phyloP scores from a whole-genome alignment of 92 coral and sea anemone genomes.

The Bergia sp. region DNA sequence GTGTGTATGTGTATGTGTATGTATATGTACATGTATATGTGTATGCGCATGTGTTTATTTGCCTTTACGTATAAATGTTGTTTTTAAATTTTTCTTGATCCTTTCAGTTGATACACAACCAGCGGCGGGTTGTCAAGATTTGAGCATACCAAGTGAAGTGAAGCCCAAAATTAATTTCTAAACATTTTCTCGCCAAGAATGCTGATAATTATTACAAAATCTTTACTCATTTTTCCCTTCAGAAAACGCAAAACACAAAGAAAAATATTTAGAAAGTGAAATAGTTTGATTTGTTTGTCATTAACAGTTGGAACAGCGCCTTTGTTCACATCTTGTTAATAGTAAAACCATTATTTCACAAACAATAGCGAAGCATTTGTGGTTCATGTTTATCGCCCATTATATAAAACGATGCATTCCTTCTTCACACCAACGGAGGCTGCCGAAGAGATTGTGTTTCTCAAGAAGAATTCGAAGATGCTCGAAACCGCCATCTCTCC shows the following conservation, averaged over 20 bases:
- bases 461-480: background rate
- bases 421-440: background rate
- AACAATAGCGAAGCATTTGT: background rate
- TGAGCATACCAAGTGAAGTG: background rate
- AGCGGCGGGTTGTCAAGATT: background rate
- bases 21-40: no score
- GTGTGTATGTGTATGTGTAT: no score
- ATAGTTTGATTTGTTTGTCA: background rate
- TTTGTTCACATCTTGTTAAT: background rate
- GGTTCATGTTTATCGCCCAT: background rate
- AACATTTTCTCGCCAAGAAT: background rate
- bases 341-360: no score
- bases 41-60: no score
- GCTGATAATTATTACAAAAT: background rate
- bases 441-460: background rate
- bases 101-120: background rate
- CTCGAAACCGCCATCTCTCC: background rate
- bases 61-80: no score
- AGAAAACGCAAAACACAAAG: background rate
- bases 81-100: background rate
- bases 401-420: background rate
- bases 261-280: no score
- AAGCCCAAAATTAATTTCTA: background rate
- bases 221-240: background rate
- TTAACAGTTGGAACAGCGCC: background rate